Conservation (phyloP, 2,113 vertebrate species). For the Hydrolagus affinis region DNA sequence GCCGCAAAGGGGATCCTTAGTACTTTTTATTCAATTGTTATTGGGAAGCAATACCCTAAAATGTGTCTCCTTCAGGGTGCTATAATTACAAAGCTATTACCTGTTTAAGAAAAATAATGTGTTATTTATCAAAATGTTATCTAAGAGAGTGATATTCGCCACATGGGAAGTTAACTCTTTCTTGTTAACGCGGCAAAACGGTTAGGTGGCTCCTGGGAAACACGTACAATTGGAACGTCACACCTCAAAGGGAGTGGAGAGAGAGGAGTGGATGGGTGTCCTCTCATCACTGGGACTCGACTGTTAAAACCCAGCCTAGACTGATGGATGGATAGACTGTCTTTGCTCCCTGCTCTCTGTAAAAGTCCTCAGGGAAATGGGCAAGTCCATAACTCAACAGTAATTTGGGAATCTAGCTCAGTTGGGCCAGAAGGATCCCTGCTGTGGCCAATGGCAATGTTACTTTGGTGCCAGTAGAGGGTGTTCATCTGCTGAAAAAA, state of each 20-base stretch:
- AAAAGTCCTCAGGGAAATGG: too few relatives aligned
- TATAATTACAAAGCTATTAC: not conserved
- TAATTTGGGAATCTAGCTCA: not conserved
- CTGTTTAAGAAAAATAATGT: not conserved
- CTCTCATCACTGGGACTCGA: not conserved
- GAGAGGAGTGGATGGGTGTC: not conserved
- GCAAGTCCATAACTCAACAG: not conserved
- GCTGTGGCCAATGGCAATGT: not conserved
- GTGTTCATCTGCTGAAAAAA: not conserved
- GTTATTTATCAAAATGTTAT: not conserved
- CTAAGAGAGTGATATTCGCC: not conserved
- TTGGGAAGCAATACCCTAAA: not conserved
- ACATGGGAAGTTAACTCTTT: not conserved
- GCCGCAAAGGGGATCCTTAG: too few relatives aligned
- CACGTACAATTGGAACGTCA: too few relatives aligned
- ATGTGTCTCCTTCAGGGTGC: not conserved
- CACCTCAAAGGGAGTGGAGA: not conserved
- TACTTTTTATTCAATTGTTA: conserved; percentile 6
- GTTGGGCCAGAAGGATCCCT: not conserved
- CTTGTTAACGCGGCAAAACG: not conserved
- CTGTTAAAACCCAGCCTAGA: too few relatives aligned
- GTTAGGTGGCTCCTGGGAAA: not conserved
- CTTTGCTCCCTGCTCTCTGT: not conserved
- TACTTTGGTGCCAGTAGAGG: too few relatives aligned
- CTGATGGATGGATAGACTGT: not conserved